Evolutionary conservation across 2,113 vertebrate species (phyloP).

Genomic region (Gobiocypris rarus): DNA sequence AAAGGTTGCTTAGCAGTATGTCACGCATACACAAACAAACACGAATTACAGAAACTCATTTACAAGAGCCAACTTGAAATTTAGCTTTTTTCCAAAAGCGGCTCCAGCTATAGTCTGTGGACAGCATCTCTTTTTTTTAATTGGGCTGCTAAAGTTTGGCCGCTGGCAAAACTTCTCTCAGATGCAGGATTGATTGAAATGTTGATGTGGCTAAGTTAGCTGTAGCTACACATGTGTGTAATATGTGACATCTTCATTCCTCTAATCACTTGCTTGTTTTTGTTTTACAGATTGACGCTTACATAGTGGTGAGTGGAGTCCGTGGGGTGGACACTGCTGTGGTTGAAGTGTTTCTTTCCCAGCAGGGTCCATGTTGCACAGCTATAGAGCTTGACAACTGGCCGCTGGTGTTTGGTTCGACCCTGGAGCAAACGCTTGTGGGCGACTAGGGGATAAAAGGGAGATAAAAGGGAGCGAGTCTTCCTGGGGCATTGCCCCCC

Average conservation of each 20-base stretch:
- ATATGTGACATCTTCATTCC: constrained; percentile 39
- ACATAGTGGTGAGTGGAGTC: constrained; percentile 87
- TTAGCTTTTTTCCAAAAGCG: neutral
- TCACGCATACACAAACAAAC: neutral
- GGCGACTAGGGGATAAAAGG: neutral
- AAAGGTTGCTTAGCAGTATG: neutral
- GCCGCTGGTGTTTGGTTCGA: constrained; percentile 53
- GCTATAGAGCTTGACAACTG: constrained; percentile 71
- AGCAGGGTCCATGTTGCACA: constrained; percentile 70
- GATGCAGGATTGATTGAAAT: constrained; percentile 60
- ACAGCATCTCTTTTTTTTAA: neutral
- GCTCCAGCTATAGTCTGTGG: neutral
- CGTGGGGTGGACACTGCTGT: constrained; percentile 67
- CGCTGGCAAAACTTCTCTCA: constrained; percentile 51
- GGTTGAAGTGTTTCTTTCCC: constrained; percentile 67
- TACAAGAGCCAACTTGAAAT: neutral
- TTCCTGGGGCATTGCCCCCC: constrained; percentile 29
- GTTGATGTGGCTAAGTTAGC: neutral
- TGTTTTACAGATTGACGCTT: constrained; percentile 85
- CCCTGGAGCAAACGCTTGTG: constrained; percentile 48
- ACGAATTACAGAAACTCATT: neutral
- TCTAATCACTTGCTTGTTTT: constrained; percentile 22
- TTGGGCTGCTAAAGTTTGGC: constrained; percentile 49
- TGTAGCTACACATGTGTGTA: constrained; percentile 31
- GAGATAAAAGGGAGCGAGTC: constrained; percentile 70